These are phyloP conservation scores for Apogon talboti DNA, from an alignment of 2,797 vertebrate species.

Conservation along the genomic window DNA sequence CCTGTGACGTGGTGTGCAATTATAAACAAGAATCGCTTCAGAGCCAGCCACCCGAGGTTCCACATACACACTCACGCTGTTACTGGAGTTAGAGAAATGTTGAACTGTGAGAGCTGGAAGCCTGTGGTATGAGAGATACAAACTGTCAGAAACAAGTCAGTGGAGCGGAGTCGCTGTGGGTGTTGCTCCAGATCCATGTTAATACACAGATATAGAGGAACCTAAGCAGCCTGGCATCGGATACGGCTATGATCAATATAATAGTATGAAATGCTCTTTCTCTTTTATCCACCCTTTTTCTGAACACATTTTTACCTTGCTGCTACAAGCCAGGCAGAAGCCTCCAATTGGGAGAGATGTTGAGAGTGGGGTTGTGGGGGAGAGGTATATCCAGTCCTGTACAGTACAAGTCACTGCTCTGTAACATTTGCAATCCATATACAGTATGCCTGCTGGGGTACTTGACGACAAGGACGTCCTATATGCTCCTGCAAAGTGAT, in stretches of 20 bases:
- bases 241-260: conserved; percentile 12
- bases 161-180: conserved; percentile 38
- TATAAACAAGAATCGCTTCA: conserved; percentile 40
- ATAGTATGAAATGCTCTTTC: background rate
- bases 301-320: conserved; percentile 1
- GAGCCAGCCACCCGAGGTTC: conserved; percentile 5
- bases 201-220: conserved; percentile 33
- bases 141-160: conserved; percentile 65
- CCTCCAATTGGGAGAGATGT: conserved; percentile 1
- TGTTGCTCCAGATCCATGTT: conserved; percentile 32
- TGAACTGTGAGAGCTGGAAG: conserved; percentile 30
- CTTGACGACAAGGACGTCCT: conserved; percentile 50
- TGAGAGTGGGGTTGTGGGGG: background rate
- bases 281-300: background rate
- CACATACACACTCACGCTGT: background rate
- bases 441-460: conserved; percentile 11
- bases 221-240: conserved; percentile 14
- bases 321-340: background rate
- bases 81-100: conserved; percentile 44
- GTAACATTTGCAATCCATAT: conserved; percentile 45
- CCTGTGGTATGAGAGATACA: conserved; percentile 42
- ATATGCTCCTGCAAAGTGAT: conserved; percentile 40
- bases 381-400: conserved; percentile 21
- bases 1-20: conserved; percentile 41
- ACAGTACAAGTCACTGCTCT: conserved; percentile 12